phyloP scores from a whole-genome alignment of 2,797 vertebrate genomes.

The Zalophus californianus region DNA sequence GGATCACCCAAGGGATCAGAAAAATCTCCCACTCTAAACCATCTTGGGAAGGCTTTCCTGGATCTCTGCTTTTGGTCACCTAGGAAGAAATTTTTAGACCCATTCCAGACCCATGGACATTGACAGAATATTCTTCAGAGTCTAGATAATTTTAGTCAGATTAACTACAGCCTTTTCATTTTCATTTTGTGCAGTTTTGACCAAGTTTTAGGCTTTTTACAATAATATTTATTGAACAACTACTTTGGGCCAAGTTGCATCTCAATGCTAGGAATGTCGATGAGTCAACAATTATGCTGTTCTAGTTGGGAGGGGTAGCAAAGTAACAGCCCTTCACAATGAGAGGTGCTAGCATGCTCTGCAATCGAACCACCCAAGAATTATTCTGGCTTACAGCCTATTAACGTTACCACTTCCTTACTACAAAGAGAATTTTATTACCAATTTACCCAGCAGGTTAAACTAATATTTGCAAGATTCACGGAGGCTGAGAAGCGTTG shows the following conservation, averaged over 20 bases:
- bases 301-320: rapidly evolving
- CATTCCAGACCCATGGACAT: background rate
- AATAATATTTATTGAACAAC: background rate
- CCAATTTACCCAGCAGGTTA: slow-evolving; percentile 58
- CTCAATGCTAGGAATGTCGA: no score
- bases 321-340: background rate
- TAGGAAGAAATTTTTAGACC: background rate
- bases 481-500: background rate
- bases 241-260: background rate
- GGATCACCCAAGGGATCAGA: background rate
- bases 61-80: background rate
- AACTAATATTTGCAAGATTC: slow-evolving; percentile 63
- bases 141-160: background rate
- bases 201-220: background rate
- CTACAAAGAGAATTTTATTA: slow-evolving; percentile 63
- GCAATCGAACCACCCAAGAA: background rate
- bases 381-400: slow-evolving; percentile 40
- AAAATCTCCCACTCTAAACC: background rate
- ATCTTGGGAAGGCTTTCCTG: background rate
- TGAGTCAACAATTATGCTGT: background rate
- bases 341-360: background rate
- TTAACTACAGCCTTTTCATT: background rate
- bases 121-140: background rate
- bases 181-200: background rate
- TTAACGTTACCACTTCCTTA: slow-evolving; percentile 67